These are phyloP conservation scores for Leucophenga maculata DNA, from an alignment of 2,888 invertebrate species.

Conservation along the genomic window DNA sequence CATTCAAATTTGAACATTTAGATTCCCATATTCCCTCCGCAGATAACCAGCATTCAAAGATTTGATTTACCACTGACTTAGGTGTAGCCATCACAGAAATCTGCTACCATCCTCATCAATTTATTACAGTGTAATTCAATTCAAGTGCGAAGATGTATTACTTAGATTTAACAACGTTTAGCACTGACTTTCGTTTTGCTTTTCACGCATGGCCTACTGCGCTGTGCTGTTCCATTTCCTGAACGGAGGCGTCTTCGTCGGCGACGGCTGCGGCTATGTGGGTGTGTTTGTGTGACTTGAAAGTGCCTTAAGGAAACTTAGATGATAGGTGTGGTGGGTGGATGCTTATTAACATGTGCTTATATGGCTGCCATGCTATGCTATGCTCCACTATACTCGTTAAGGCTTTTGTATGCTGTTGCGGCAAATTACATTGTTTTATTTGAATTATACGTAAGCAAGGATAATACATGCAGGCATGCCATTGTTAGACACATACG, in stretches of 20 bases:
- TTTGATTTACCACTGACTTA: too few relatives aligned
- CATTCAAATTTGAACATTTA: too few relatives aligned
- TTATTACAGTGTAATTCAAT: not conserved
- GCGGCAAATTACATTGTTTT: slow-evolving; percentile 13
- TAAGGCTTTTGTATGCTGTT: not conserved
- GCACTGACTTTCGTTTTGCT: slow-evolving; percentile 4
- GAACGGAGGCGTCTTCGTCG: too few relatives aligned
- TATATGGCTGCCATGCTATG: not conserved
- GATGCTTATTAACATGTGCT: not conserved
- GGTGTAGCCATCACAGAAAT: too few relatives aligned
- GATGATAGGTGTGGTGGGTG: too few relatives aligned
- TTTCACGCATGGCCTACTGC: not conserved
- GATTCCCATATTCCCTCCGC: too few relatives aligned
- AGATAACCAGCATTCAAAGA: too few relatives aligned
- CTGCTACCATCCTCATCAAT: too few relatives aligned
- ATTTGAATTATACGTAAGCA: not conserved
- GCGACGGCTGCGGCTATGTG: not conserved
- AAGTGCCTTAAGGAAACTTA: too few relatives aligned
- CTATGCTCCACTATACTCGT: not conserved
- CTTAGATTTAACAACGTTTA: slow-evolving; percentile 7
- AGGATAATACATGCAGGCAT: not conserved
- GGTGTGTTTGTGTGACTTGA: not conserved
- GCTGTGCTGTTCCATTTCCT: not conserved
- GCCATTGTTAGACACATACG: too few relatives aligned
- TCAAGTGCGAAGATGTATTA: slow-evolving; percentile 18